Evolutionary conservation across 2,888 invertebrate genomes (phyloP), one percentile per base, ranked within the genome.

Genomic region (Sepiola atlantica): DNA sequence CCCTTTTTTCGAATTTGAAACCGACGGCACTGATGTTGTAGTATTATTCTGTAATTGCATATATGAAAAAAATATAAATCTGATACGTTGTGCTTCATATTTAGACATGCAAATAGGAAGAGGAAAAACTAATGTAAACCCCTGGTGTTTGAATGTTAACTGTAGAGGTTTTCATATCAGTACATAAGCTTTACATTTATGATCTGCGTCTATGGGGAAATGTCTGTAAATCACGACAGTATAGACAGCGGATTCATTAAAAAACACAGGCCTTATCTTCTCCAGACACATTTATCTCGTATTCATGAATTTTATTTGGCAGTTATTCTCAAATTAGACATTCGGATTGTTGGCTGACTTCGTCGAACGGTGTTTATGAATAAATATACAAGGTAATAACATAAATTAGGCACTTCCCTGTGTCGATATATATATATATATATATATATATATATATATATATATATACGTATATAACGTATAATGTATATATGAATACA

Each of bases 241-340:
- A 32, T 45, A 77, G 77, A 77, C n/a, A 77, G 77, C 14, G 12
- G 0, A 3, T 77, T 77, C 77, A 32, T 77, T 77, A 77, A 8
- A n/a, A 24, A 77, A 24, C 6, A 4, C 77, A n/a, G n/a, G n/a
- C 16, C 32, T 77, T 77, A 77, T 77, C 77, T 77, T 77, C n/a
- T 4, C n/a, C 77, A 77, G 77, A 32, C 77, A 32, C 32, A 77
- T 77, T 77, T 77, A 77, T 77, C n/a, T 20, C 18, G n/a, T n/a
- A 77, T 77, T 77, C 77, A 77, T 32, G n/a, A 77, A 32, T n/a
- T 77, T 77, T 77, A 77, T 77, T 77, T 77, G 77, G n/a, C 77
- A 77, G 77, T 77, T 77, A 28, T 77, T n/a, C n/a, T 18, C 21
- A 77, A 77, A 77, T 77, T 77, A 77, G 77, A n/a, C 32, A 77